Evolutionary conservation across 2,113 vertebrate genomes (phyloP), one percentile per base, ranked within the genome.

Genomic region (Nettapus auritus): DNA sequence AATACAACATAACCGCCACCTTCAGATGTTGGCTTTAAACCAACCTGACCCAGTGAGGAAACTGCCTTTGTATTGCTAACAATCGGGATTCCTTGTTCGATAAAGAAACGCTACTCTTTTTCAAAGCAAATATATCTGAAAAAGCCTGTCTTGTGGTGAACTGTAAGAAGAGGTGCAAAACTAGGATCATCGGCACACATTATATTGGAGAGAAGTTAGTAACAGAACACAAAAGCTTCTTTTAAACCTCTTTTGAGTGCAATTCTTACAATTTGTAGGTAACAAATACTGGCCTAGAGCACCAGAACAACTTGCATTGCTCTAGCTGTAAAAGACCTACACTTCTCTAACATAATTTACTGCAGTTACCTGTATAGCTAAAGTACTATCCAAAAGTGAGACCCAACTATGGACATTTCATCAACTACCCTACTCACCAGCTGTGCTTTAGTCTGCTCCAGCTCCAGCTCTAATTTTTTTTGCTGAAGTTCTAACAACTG

Each of bases 401-500:
- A 60, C 50, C 13, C 57, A 83, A 21, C 44, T 63, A 62, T 5
- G 3, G 7, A 55, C 85, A 62, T 57, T 28, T 56, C 33, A 85
- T 57, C 57, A 76, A 81, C 83, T 95, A 64, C 74, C 82, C 76
- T 92, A 97, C 99, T 98, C 97, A 99, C 99, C 99, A 99, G 96
- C 95, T 99, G 99, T 56, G 99, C 99, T 97, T 99, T 99, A 87
- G 99, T 99, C 97, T 99, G 99, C 95, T 99, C 99, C 97, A 99
- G 98, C 97, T 99, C 99, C 98, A 99, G 98, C 88, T 99, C 99
- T 79, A 99, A 98, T 94, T 99, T 99, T 97, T 99, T 99, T 98
- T 99, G 99, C 96, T 99, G 99, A 79, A 99, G 99, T 97, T 99
- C 99, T 98, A 99, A 97, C 74, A 99, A 98, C 83, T 99, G 99